A percentile compares a stretch with the other conserved stretches of the same genome.
phyloP scores from a whole-genome alignment of 2,113 vertebrate genomes.

The Steatornis caripensis region DNA sequence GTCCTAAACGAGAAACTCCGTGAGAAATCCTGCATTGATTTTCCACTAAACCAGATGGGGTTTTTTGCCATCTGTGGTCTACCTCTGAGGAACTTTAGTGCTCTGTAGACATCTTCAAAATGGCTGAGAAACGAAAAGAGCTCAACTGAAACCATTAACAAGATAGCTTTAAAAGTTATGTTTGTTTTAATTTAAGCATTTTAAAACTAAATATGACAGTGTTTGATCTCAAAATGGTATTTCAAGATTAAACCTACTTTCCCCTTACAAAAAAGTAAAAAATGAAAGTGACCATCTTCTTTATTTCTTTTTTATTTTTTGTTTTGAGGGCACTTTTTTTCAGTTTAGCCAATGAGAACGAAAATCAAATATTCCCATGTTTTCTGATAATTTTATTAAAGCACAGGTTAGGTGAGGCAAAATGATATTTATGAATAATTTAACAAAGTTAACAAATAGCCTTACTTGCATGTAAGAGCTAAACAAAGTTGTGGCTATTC shows the following conservation, averaged over 20 bases:
- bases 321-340: rapidly evolving
- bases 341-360: background rate
- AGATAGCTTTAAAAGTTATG: background rate
- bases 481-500: background rate
- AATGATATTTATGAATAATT: background rate
- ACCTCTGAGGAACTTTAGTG: background rate
- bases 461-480: background rate
- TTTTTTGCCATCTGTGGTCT: background rate
- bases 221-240: background rate
- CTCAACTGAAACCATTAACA: background rate
- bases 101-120: background rate
- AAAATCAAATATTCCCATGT: background rate
- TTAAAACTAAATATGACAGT: background rate
- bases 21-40: background rate
- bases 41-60: background rate
- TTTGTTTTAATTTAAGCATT: background rate
- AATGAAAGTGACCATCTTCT: background rate
- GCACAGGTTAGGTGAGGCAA: background rate
- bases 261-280: background rate
- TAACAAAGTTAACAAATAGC: background rate
- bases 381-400: background rate
- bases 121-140: background rate
- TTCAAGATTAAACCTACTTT: background rate
- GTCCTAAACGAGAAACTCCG: background rate
- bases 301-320: background rate